These are phyloP conservation scores for Theodoxus fluviatilis DNA, from an alignment of 2,888 invertebrate genomes.

Conservation along the genomic window DNA sequence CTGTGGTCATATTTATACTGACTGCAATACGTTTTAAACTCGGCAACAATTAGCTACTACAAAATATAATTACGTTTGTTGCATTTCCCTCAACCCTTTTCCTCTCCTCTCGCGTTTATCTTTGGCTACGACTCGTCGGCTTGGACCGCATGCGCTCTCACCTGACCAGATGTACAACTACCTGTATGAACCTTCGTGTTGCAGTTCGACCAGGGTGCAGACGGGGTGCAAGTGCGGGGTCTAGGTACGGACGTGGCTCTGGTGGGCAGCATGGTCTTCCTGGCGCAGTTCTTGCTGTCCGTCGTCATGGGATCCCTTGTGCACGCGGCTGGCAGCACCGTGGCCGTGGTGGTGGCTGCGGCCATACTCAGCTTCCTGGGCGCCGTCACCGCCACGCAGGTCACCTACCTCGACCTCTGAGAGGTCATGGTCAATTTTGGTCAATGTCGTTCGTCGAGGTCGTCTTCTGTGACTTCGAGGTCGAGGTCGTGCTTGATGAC, in stretches of 20 bases:
- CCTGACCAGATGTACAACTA: no score
- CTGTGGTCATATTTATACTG: no score
- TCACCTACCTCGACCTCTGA: conserved; percentile 86
- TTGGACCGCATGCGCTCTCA: no score
- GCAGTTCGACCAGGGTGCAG: conserved; percentile 40
- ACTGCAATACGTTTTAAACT: no score
- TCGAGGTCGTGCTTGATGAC: background rate
- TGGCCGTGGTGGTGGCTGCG: conserved; percentile 86
- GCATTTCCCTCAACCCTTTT: no score
- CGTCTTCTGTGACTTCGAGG: background rate
- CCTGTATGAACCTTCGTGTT: conserved; percentile 26
- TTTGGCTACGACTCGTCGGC: no score
- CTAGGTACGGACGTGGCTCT: conserved; percentile 94
- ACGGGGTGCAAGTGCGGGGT: conserved; percentile 72
- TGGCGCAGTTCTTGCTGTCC: conserved; percentile 91
- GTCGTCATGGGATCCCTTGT: conserved; percentile 71
- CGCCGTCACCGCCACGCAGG: conserved; percentile 83
- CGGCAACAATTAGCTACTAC: no score
- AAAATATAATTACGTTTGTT: no score
- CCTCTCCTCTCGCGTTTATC: no score
- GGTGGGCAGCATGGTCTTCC: conserved; percentile 93
- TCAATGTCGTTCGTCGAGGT: background rate
- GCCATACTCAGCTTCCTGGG: conserved; percentile 85
- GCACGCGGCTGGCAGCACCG: conserved; percentile 79
- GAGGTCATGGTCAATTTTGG: background rate